phyloP scores from a whole-genome alignment of 2,797 vertebrate genomes.

The Mus spretus region DNA sequence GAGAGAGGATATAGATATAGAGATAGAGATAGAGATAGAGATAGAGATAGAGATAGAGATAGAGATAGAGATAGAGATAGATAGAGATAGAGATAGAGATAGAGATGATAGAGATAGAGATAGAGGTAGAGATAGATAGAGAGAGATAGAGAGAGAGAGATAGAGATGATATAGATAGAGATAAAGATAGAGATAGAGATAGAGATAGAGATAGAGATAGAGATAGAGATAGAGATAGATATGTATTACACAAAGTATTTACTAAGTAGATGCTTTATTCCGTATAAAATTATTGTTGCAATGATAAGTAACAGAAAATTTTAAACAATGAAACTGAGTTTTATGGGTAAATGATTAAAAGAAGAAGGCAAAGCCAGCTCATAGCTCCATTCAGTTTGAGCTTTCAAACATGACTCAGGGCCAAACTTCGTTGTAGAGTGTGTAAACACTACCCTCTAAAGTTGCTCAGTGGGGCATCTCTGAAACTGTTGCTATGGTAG shows the following conservation, averaged over 20 bases:
- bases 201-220: too few relatives aligned
- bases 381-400: background rate
- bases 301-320: background rate
- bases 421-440: background rate
- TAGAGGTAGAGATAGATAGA: too few relatives aligned
- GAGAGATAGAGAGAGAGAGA: background rate
- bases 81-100: too few relatives aligned
- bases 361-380: background rate
- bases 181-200: too few relatives aligned
- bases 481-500: background rate
- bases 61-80: too few relatives aligned
- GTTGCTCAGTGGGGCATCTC: background rate
- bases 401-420: background rate
- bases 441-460: background rate
- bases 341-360: conserved; percentile 23
- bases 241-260: background rate
- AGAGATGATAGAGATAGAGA: too few relatives aligned
- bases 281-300: background rate
- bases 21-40: too few relatives aligned
- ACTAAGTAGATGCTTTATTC: background rate
- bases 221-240: too few relatives aligned
- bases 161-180: too few relatives aligned
- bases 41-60: too few relatives aligned
- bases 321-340: background rate
- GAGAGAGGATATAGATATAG: too few relatives aligned